Conservation (phyloP, 2,113 vertebrate genomes). For the Bolborhynchus lineola region DNA sequence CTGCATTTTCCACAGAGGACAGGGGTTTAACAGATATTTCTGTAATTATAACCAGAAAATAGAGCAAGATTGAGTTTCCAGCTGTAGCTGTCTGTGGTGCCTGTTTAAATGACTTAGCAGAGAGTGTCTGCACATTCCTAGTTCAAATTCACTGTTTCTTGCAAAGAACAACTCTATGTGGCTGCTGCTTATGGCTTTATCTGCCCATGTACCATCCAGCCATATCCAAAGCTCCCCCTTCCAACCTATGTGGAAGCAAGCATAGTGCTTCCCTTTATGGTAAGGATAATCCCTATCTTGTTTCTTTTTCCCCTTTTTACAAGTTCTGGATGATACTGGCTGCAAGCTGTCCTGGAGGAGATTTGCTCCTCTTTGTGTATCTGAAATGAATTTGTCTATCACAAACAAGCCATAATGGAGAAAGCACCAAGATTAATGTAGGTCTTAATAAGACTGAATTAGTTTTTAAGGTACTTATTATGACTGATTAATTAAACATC, state of each 20-base stretch:
- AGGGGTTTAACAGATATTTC: neutral
- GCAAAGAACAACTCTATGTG: neutral
- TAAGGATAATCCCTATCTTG: neutral
- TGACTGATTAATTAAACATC: constrained; percentile 11
- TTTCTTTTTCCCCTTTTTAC: neutral
- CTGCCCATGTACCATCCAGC: neutral
- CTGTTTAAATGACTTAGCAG: neutral
- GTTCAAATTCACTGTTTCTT: neutral
- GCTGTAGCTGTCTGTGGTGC: neutral
- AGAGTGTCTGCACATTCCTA: neutral
- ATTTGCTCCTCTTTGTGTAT: neutral
- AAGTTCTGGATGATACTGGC: neutral
- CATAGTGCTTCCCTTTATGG: accelerated
- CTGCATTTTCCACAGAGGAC: neutral
- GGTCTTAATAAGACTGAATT: neutral
- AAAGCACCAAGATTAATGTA: neutral
- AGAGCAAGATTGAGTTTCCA: neutral
- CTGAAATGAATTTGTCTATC: neutral
- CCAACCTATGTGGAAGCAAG: accelerated
- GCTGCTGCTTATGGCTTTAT: accelerated
- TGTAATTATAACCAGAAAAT: neutral
- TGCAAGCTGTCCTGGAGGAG: neutral
- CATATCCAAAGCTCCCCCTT: neutral
- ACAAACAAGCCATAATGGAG: neutral
- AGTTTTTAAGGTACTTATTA: neutral